Base-by-base conservation (phyloP, 1,140 invertebrate species). In the Bombus sylvicola region DNA sequence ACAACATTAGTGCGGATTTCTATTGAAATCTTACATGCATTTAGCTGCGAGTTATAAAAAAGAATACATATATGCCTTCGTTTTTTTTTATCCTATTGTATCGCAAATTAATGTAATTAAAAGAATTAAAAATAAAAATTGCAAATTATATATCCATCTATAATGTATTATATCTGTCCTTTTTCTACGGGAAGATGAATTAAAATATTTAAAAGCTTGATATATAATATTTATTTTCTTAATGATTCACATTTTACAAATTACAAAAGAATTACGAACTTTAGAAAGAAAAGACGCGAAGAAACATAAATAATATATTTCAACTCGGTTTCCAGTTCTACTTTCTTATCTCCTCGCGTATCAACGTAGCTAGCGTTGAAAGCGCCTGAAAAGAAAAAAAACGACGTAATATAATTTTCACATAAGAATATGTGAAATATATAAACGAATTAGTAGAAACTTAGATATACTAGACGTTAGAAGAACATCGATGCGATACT, bases 301-400 rank as follows among this genome's bases (percentile, higher is more conserved):
- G 31, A 2, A 9, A 18, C 4, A 31, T 5, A 22, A 47, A n/a
- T 37, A 6, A 15, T 64, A 64, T 31, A 13, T 62, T 64, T 64
- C 47, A 15, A 22, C 5, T 2, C 1, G 1, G 18, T 53, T 12
- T 4, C 12, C 12, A 62, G 12, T 25, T 10, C 28, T 41, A 37
- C 57, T 78, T 25, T 66, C 31, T 4, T 59, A 34, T 34, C 69
- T 89, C 83, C 83, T 90, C 75, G 10, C 80, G 89, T 83, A 90
- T 85, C 47, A 88, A 8, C 8, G 37, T 73, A 3, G 82, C 88
- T 37, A 90, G 0, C 41, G 66, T 37, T 25, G 76, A 83, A 0
- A 90, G 9, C 18, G 74, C 79, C 89, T 90, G 57, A 37, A 86
- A 87, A 85, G 0, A 22, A 77, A n/a, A n/a, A 13, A 57, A 4